Percentiles rank a stretch among this genome's conserved stretches.
Conservation (phyloP, 2,888 invertebrate genomes). For the Xestia sexstrigata region DNA sequence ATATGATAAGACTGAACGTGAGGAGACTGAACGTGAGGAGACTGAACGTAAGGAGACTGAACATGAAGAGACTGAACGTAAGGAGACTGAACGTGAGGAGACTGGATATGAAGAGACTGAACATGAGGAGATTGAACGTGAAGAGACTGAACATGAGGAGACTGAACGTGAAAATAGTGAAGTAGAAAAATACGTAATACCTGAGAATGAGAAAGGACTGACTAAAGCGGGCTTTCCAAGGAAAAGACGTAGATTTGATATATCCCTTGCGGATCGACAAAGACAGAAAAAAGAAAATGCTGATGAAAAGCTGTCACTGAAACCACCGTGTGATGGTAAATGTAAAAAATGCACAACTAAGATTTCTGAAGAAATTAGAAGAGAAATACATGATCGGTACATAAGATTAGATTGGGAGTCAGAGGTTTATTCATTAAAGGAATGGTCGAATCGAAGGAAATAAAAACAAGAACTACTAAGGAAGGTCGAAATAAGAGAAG, state of each 20-base stretch:
- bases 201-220: conserved; percentile 13
- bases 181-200: conserved; percentile 10
- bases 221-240: conserved; percentile 16
- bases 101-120: too few relatives aligned
- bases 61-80: too few relatives aligned
- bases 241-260: conserved; percentile 14
- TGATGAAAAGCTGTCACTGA: conserved; percentile 10
- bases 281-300: conserved; percentile 15
- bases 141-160: too few relatives aligned
- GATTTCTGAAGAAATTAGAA: not conserved
- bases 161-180: too few relatives aligned
- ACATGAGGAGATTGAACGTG: too few relatives aligned
- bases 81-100: too few relatives aligned
- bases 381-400: too few relatives aligned
- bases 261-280: conserved; percentile 1
- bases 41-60: too few relatives aligned
- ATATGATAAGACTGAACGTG: too few relatives aligned
- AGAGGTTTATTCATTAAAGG: conserved; percentile 17
- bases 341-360: not conserved
- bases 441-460: conserved; percentile 7
- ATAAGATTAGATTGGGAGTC: conserved; percentile 12
- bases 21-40: too few relatives aligned
- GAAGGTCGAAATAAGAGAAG: not conserved
- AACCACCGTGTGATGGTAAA: conserved; percentile 9
- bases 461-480: conserved; percentile 10